Base-by-base conservation (phyloP, 1,140 invertebrate species). In the Papilio aristodemus region DNA sequence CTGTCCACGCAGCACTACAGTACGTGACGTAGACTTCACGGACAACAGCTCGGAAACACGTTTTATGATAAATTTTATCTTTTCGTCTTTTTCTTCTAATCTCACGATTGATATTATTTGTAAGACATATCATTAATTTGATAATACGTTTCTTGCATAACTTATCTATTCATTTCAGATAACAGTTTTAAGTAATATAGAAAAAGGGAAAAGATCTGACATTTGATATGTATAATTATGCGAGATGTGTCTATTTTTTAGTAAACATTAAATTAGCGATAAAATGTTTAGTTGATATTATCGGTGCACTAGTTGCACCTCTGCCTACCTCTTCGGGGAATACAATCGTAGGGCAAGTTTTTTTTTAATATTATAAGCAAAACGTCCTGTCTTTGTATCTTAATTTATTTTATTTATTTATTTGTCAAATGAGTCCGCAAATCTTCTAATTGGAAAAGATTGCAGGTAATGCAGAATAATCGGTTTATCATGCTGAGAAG, bases 21-120 rank as follows among this genome's bases (percentile, higher is more conserved):
- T 50, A 54, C 46, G 46, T 54, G 46, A 54, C 10, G 46, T 54
- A 54, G 19, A 54, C 9, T 22, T 54, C 9, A 22, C 17, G 11
- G 9, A 54, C 14, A 54, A 3, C 19, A 54, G 10, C 6, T 11
- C 5, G 46, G 3, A 22, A 54, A 54, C 46, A 54, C 46, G 19
- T 54, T 54, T 54, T 25, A 13, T 11, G 46, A 54, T 54, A 54
- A 43, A 43, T 22, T 22, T 22, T 11, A 54, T 13, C 10, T 22
- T 4, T 25, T 11, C 9, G 14, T 10, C 17, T 10, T 10, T 50
- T 22, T 1, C 9, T 13, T 22, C 19, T 22, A 54, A 54, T 54
- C 14, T 46, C 8, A 46, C 46, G 10, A 9, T 3, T 9, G 4
- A 54, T 10, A 22, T 22, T 19, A 2, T 50, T 22, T 10, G 19